phyloP scores from a whole-genome alignment of 1,140 invertebrate genomes.

The Drosophila tropicalis region DNA sequence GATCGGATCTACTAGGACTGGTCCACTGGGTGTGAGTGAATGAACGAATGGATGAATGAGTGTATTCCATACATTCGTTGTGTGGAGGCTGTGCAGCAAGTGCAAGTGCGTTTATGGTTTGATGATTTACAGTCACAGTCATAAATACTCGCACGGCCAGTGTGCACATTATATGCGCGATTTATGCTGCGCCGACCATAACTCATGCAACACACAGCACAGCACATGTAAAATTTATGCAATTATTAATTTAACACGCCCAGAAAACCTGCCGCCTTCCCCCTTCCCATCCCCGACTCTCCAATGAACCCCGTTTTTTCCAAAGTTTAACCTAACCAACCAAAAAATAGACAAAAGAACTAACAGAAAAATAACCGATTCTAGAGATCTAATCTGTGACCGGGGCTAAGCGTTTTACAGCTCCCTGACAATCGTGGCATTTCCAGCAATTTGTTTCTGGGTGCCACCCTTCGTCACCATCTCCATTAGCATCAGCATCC shows the following conservation, averaged over 20 bases:
- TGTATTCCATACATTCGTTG: slow-evolving; percentile 36
- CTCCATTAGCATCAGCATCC: background rate
- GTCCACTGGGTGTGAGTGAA: background rate
- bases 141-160: slow-evolving; percentile 83
- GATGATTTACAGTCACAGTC: slow-evolving; percentile 80
- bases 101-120: slow-evolving; percentile 81
- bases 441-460: slow-evolving; percentile 3
- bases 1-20: background rate
- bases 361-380: slow-evolving; percentile 4
- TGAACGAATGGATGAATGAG: background rate
- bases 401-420: slow-evolving; percentile 44
- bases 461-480: background rate
- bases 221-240: slow-evolving; percentile 83
- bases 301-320: background rate
- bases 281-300: background rate
- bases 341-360: background rate
- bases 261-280: slow-evolving; percentile 29
- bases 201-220: slow-evolving; percentile 68
- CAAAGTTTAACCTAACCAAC: slow-evolving; percentile 14
- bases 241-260: slow-evolving; percentile 82
- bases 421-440: slow-evolving; percentile 24
- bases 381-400: slow-evolving; percentile 50
- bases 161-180: slow-evolving; percentile 82
- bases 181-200: slow-evolving; percentile 80
- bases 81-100: slow-evolving; percentile 53